Percentiles rank a stretch among this genome's conserved stretches.
Evolutionary conservation across 2,797 vertebrate species (phyloP).

Genomic region (Labeo calbasu): DNA sequence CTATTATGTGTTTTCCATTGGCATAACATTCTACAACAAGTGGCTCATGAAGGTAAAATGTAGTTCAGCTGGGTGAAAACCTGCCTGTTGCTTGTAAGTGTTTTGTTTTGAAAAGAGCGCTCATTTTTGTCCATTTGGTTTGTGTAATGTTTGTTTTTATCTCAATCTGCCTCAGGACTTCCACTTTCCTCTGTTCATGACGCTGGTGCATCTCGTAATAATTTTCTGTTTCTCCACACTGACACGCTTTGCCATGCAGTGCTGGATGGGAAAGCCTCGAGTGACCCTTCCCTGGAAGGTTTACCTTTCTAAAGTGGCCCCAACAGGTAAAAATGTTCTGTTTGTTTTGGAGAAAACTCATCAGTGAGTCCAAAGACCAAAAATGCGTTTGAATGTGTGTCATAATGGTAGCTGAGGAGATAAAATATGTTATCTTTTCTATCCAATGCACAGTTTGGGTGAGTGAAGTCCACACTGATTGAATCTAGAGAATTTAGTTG

Average conservation of each 20-base stretch:
- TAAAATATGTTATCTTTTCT: neutral
- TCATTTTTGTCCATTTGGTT: neutral
- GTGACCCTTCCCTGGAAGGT: constrained; percentile 83
- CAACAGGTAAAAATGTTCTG: constrained; percentile 80
- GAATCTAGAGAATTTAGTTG: neutral
- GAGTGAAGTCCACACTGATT: constrained; percentile 12
- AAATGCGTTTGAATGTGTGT: neutral
- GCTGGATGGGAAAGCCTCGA: constrained; percentile 81
- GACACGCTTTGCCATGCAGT: constrained; percentile 74
- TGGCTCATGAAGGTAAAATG: constrained; percentile 88
- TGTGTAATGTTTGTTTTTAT: constrained; percentile 1
- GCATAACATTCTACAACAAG: constrained; percentile 97
- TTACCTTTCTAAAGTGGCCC: constrained; percentile 85
- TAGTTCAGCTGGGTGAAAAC: neutral
- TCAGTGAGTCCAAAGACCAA: constrained; percentile 5
- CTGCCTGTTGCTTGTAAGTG: neutral
- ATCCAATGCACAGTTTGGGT: neutral
- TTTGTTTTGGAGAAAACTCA: neutral
- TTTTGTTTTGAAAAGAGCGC: neutral
- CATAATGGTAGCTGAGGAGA: constrained; percentile 1
- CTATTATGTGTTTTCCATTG: constrained; percentile 92
- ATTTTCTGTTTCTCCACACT: constrained; percentile 86
- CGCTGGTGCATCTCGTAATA: constrained; percentile 86
- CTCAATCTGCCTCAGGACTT: constrained; percentile 78
- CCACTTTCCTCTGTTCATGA: constrained; percentile 92